Base-by-base conservation (phyloP, 2,113 vertebrate species). In the Lepisosteus osseus region DNA sequence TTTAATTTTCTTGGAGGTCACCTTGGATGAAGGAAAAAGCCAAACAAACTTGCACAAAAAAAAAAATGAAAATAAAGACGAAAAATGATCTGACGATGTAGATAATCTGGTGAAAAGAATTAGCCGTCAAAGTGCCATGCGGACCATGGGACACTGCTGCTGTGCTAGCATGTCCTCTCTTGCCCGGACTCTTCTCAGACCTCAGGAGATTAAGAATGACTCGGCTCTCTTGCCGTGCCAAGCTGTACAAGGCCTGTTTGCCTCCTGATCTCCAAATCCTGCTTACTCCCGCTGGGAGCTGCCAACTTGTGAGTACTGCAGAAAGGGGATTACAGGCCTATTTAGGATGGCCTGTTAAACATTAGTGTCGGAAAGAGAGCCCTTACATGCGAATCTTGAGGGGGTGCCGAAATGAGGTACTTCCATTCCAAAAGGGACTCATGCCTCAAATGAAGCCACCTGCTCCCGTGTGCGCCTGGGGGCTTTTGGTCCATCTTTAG, bases 251-350 rank as follows among this genome's bases (percentile, higher is more conserved):
- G 57, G 57, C 57, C 57, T 59, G 57, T 59, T 59, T 59, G 4
- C 57, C 57, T 59, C 57, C 57, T 59, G 57, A 59, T 59, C 57
- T 59, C 5, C 11, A 59, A 59, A 59, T 59, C 57, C 57, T 59
- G 5, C 57, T 59, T 59, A 59, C 14, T 59, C 57, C 57, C 5
- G 57, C 57, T 59, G 57, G 6, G 57, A 59, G 57, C 12, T 59
- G 57, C 57, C 57, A 59, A 59, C 9, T 59, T 59, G 57, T 59
- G 57, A 59, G n/a, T 2, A n/a, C 57, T 15, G n/a, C 57, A 59
- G 57, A 59, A 59, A 59, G 57, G 57, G n/a, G 57, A 59, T 59
- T 59, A 59, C 12, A 59, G 57, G 14, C 57, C 57, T 59, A 59
- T 13, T 59, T 59, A 59, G 57, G 47, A n/a, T n/a, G 57, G 57